Evolutionary conservation across 2,797 vertebrate genomes (phyloP).

Genomic region (Myotis findleyi): DNA sequence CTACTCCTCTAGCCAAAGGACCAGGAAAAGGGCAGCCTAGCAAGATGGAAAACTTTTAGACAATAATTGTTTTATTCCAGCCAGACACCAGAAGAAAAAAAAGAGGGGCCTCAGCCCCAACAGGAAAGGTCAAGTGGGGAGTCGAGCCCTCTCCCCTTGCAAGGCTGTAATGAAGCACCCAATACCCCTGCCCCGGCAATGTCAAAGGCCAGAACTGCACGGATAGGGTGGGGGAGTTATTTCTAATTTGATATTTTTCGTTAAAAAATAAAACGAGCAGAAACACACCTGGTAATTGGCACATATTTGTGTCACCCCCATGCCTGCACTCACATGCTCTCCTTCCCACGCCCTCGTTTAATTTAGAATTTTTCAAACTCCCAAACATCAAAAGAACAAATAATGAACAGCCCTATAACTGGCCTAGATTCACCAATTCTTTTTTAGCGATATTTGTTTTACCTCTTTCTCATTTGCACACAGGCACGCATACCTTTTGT

Average conservation of each 20-base stretch:
- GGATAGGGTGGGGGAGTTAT: no score
- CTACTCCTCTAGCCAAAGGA: background rate
- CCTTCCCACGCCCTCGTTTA: background rate
- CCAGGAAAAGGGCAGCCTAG: background rate
- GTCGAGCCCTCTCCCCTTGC: background rate
- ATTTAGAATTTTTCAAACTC: background rate
- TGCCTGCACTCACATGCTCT: background rate
- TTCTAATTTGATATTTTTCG: background rate
- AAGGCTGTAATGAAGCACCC: background rate
- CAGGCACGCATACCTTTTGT: background rate
- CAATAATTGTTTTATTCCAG: background rate
- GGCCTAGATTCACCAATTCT: background rate
- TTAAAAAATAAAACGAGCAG: conserved; percentile 12
- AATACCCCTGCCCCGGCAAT: background rate
- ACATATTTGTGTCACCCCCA: background rate
- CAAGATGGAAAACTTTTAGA: background rate
- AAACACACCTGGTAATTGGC: background rate
- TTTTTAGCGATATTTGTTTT: background rate
- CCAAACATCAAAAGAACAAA: background rate
- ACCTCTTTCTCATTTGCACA: background rate
- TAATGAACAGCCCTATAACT: background rate
- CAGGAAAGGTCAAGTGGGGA: background rate
- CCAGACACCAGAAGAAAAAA: background rate
- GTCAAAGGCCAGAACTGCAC: background rate
- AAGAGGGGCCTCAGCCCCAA: background rate